These are phyloP conservation scores for Gobio gobio DNA, from an alignment of 2,113 vertebrate genomes.

Conservation along the genomic window DNA sequence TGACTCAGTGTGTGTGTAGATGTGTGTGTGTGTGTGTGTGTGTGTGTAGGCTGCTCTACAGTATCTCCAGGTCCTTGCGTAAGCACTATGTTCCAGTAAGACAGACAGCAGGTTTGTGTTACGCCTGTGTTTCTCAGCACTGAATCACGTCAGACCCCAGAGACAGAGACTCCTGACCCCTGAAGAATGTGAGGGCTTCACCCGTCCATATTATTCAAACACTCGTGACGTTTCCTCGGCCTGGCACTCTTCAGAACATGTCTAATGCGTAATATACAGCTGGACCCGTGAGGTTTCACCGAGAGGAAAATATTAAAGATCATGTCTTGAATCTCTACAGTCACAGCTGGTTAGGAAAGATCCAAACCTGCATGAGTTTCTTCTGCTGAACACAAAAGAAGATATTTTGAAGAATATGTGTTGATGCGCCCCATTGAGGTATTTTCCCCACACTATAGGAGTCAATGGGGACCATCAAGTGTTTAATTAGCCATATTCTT, in stretches of 20 bases:
- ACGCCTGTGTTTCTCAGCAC: background rate
- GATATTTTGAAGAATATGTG: too few relatives aligned
- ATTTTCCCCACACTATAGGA: too few relatives aligned
- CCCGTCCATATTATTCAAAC: background rate
- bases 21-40: background rate
- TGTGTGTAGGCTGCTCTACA: background rate
- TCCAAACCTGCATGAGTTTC: too few relatives aligned
- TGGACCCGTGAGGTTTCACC: background rate
- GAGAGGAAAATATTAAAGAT: background rate
- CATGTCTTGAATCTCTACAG: background rate
- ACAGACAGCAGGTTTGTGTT: slow-evolving; percentile 11
- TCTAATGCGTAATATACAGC: background rate
- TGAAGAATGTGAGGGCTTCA: background rate
- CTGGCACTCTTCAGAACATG: background rate
- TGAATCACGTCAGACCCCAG: slow-evolving; percentile 14
- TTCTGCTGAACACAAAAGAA: too few relatives aligned
- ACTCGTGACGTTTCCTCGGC: background rate
- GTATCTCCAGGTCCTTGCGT: background rate
- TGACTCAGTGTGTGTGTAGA: slow-evolving; percentile 15
- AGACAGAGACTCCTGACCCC: background rate
- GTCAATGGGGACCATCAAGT: too few relatives aligned
- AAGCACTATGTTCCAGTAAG: slow-evolving; percentile 37
- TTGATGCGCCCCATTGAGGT: too few relatives aligned
- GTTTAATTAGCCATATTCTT: too few relatives aligned
- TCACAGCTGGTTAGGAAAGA: background rate